Evolutionary conservation across 2,797 vertebrate genomes (phyloP), one percentile per base, ranked within the genome.

Genomic region (Furcifer pardalis): DNA sequence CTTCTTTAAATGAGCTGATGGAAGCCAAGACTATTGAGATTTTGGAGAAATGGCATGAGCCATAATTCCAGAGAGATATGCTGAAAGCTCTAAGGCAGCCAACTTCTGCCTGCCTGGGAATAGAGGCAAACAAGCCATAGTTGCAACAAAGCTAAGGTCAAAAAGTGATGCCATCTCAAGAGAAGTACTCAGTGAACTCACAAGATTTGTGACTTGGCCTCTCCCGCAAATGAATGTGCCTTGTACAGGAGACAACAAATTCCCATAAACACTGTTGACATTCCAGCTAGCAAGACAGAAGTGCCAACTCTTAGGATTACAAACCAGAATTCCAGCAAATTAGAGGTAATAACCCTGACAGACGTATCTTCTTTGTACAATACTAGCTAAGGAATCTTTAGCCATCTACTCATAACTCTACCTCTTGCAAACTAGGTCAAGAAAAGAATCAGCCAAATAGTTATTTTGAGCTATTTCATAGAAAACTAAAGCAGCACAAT

Each of bases 401-500:
- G 5, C 21, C 15, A n/a, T n/a, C 12, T 62, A 8, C 62, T 44
- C 23, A 40, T 40, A 42, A 42, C 4, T 12, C 32, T 12, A 6
- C 8, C 21, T 37, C 49, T 32, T 59, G 46, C 4, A 32, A 35
- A 44, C 1, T 35, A 72, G 21, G 10, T 2, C 79, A 81, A 52
- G 46, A 79, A 19, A 83, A 76, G 17, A 68, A 73, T 7, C n/a
- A 77, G 30, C 0, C 0, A 42, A 88, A 46, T 13, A 59, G 73
- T 66, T 84, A 86, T 72, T 19, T 77, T 44, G 30, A 37, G 12
- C 59, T 66, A 78, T 71, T 85, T 82, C 76, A 35, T 78, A 62
- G 63, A 46, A 7, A 42, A n/a, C 37, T 62, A 56, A 78, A 19
- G 40, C 35, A 37, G 74, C 19, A 56, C 7, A 56, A 19, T 44